Base-by-base conservation (phyloP, 2,797 vertebrate genomes). In the Sternotherus odoratus region DNA sequence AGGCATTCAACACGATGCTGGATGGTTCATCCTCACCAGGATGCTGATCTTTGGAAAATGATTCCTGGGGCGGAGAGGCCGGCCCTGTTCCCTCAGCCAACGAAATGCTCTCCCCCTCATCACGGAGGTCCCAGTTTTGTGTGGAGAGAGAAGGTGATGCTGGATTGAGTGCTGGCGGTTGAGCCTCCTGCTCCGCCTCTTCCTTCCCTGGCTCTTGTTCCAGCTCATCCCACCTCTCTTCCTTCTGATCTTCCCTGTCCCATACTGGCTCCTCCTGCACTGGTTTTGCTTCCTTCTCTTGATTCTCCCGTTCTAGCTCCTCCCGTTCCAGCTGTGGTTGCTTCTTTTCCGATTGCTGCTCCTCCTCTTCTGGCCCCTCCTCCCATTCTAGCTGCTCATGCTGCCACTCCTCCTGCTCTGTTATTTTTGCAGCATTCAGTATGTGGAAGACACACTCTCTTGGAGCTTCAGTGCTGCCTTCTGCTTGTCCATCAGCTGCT, bases 241-340 rank as follows among this genome's bases (percentile, higher is more conserved):
- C 95, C 88, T 95, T 92, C 69, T 94, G 85, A 85, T 63, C 77
- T 79, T 91, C 82, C 8, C 4, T 1, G 1, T 91, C 85, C 39
- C 46, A 77, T 13, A 3, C 4, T 6, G 51, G 13, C 72, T 51
- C 77, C 63, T n/a, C 79, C 54, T 82, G 79, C 91, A 92, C 94
- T 1, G 1, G 79, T 26, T 82, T 12, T 43, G 82, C 53, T 49
- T 81, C 69, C 19, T 87, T 66, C 74, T 77, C 50, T 24, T 28
- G 54, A 86, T 88, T 53, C 33, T 79, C 43, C n/a, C 17, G 77
- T 16, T 57, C 48, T 49, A 46, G 63, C 16, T 86, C 17, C 23
- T 82, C 33, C 6, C 78, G 12, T 36, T 84, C 66, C 63, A 33
- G 66, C 50, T 85, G 46, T 15, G 12, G 24, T 33, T 24, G 75